Evolutionary conservation across 2,888 invertebrate genomes (phyloP), one percentile per base, ranked within the genome.

Genomic region (Habroteleia sp.): DNA sequence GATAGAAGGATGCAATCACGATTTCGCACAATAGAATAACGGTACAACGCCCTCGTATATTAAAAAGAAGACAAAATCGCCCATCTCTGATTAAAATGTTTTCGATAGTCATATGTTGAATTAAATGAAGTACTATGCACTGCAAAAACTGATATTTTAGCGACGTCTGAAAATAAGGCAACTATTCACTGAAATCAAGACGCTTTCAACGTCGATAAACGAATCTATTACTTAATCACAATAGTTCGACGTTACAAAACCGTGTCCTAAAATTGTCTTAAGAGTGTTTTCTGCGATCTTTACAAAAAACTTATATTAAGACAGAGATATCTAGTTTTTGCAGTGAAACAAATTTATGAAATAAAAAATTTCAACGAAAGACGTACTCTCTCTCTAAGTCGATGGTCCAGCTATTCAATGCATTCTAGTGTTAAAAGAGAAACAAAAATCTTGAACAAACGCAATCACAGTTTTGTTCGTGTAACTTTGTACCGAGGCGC

Each of bases 401-500:
- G 62, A 52, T 74, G 76, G 73, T 78, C 72, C 65, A 63, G 58
- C 31, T 71, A 72, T 66, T 65, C 63, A 23, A 69, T 76, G 74
- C 74, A 78, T 76, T 78, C 74, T 72, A 71, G 58, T 48, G 74
- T 66, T 76, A 60, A 74, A 62, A 10, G 13, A 16, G 23, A 48
- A 63, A 17, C 16, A 17, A 17, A 44, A 35, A 65, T 8, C 16
- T 39, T 62, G 48, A 29, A 62, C 27, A 29, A 39, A 20, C 37
- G 27, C 42, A 33, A 16, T 25, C 8, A 23, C 11, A 4, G 6
- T 41, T 31, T 41, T 48, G 60, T 46, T 50, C 50, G n/a, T 29
- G 8, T 29, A 20, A 52, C 35, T 58, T 68, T 17, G 39, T 46
- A 71, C 31, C 35, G 42, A 39, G 52, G 54, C 41, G 54, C 52